Conservation (phyloP, 2,113 vertebrate species). For the Dipodomys merriami region DNA sequence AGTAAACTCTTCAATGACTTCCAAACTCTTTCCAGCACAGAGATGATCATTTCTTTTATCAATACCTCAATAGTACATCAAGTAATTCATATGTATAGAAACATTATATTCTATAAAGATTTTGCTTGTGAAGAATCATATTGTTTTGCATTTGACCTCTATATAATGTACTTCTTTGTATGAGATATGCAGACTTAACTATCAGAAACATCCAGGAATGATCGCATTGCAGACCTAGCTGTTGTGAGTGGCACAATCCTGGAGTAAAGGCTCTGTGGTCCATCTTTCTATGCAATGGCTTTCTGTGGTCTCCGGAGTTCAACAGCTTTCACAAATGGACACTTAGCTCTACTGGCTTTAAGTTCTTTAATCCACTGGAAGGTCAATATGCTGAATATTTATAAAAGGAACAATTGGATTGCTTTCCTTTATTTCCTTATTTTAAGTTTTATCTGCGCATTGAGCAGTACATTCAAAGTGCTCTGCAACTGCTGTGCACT, state of each 20-base stretch:
- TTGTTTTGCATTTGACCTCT: neutral
- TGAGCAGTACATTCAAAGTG: neutral
- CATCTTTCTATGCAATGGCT: neutral
- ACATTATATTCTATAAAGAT: neutral
- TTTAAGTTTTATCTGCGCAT: neutral
- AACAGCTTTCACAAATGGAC: slow-evolving; percentile 16
- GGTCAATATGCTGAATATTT: neutral
- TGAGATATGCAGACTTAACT: neutral
- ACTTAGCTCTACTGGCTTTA: neutral
- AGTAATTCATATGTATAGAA: neutral
- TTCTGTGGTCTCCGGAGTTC: neutral
- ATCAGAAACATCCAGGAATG: neutral
- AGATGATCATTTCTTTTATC: no score
- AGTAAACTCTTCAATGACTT: neutral
- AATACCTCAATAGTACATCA: no score
- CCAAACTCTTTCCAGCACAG: no score
- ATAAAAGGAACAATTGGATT: neutral
- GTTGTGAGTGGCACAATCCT: no score
- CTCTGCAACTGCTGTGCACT: neutral
- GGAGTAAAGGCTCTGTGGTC: neutral
- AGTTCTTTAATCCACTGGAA: slow-evolving; percentile 6
- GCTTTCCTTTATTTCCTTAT: neutral
- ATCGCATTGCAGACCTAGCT: no score
- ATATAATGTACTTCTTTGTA: neutral
- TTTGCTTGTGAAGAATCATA: neutral